phyloP scores from a whole-genome alignment of 2,113 vertebrate species.

The Chamaea fasciata region DNA sequence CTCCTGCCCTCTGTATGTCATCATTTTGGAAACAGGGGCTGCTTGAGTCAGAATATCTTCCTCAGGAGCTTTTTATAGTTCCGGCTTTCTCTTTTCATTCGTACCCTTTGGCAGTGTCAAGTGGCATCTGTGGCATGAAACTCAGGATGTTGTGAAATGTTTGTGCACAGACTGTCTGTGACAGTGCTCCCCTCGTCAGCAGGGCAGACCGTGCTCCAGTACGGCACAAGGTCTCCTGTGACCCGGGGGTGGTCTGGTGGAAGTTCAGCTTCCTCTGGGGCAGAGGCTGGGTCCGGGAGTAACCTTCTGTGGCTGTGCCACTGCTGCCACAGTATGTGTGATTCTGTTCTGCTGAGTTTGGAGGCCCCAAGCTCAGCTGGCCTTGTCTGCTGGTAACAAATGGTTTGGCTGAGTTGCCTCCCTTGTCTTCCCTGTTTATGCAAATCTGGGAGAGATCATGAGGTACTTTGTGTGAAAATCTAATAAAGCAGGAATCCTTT shows the following conservation, averaged over 20 bases:
- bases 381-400: background rate
- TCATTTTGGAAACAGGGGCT: background rate
- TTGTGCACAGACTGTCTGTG: background rate
- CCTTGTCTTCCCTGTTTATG: background rate
- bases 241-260: background rate
- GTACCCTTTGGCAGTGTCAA: background rate
- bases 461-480: background rate
- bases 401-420: background rate
- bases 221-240: accelerated
- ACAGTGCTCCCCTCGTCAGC: accelerated
- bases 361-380: background rate
- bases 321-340: background rate
- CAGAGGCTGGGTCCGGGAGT: background rate
- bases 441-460: accelerated
- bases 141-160: constrained; percentile 15
- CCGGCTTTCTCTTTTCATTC: background rate
- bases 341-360: accelerated
- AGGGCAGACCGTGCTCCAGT: background rate
- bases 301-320: background rate
- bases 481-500: background rate
- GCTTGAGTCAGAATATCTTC: background rate
- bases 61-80: background rate
- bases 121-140: background rate
- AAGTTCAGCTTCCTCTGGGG: background rate
- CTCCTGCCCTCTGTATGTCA: background rate